These are phyloP conservation scores for Brachyhypopomus gauderio DNA, from an alignment of 2,113 vertebrate genomes.

Conservation along the genomic window DNA sequence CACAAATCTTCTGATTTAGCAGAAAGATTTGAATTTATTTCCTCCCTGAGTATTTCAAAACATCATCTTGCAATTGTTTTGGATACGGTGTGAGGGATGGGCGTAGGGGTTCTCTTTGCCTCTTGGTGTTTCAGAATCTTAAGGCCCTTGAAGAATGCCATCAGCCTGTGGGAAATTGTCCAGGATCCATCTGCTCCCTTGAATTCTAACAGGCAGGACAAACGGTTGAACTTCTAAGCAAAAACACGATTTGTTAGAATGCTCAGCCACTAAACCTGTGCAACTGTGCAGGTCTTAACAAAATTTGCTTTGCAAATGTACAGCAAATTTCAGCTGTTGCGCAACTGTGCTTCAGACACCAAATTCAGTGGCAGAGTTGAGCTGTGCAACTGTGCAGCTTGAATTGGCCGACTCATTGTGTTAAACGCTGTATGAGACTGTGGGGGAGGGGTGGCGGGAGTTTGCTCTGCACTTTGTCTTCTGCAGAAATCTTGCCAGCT, in stretches of 20 bases:
- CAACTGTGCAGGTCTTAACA: slow-evolving; percentile 72
- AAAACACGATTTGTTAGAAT: background rate
- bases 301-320: slow-evolving; percentile 42
- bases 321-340: slow-evolving; percentile 31
- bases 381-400: slow-evolving; percentile 73
- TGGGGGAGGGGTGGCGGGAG: slow-evolving; percentile 59
- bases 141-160: slow-evolving; percentile 65
- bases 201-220: slow-evolving; percentile 58
- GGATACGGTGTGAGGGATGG: slow-evolving; percentile 63
- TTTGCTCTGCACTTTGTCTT: slow-evolving; percentile 70
- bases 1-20: background rate
- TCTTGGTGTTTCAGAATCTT: slow-evolving; percentile 74
- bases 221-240: slow-evolving; percentile 46
- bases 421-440: slow-evolving; percentile 52
- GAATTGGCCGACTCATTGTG: slow-evolving; percentile 63
- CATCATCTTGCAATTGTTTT: background rate
- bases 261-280: slow-evolving; percentile 67
- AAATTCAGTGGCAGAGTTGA: slow-evolving; percentile 62
- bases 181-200: slow-evolving; percentile 62
- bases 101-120: slow-evolving; percentile 62
- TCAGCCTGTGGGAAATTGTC: slow-evolving; percentile 60
- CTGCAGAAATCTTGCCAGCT: slow-evolving; percentile 68
- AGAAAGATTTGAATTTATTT: background rate
- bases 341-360: slow-evolving; percentile 64
- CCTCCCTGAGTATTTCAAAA: slow-evolving; percentile 25